A percentile compares a stretch with the other conserved stretches of the same genome.
Evolutionary conservation across 2,888 invertebrate species (phyloP).

Genomic region (Tethea ocularis): DNA sequence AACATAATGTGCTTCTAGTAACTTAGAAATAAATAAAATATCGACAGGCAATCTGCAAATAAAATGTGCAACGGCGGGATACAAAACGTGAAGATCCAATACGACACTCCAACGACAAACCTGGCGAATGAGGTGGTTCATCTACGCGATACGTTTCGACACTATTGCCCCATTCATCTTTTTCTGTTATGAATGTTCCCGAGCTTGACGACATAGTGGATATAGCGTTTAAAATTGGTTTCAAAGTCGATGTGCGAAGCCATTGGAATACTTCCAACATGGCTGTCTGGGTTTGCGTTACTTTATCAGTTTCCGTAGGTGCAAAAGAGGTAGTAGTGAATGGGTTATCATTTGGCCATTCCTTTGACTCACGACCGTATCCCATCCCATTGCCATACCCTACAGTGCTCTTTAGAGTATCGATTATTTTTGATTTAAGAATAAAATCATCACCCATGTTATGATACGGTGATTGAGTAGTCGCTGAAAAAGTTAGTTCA

Average conservation of each 20-base stretch:
- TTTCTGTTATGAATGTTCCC: constrained; percentile 65
- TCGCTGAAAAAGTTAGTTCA: constrained; percentile 64
- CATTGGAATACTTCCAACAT: constrained; percentile 82
- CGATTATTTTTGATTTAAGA: constrained; percentile 79
- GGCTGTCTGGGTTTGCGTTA: constrained; percentile 77
- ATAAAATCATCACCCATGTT: constrained; percentile 59
- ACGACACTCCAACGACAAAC: constrained; percentile 81
- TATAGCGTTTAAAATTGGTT: constrained; percentile 72
- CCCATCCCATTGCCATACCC: constrained; percentile 72
- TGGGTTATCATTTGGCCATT: constrained; percentile 81
- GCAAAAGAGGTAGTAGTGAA: constrained; percentile 76
- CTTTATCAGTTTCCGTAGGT: constrained; percentile 72
- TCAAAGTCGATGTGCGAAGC: constrained; percentile 76
- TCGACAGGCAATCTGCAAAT: constrained; percentile 59
- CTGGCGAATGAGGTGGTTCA: constrained; percentile 81
- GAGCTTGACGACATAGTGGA: constrained; percentile 63
- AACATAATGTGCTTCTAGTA: constrained; percentile 41
- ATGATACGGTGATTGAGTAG: constrained; percentile 74
- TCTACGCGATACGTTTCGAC: constrained; percentile 80
- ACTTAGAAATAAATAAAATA: constrained; percentile 41
- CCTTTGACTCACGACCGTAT: constrained; percentile 69
- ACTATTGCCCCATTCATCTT: constrained; percentile 78
- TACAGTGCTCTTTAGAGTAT: constrained; percentile 78
- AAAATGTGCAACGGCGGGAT: constrained; percentile 71
- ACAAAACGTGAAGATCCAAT: constrained; percentile 58